Evolutionary conservation across 2,797 vertebrate genomes (phyloP).

Genomic region (Hirundo rustica): DNA sequence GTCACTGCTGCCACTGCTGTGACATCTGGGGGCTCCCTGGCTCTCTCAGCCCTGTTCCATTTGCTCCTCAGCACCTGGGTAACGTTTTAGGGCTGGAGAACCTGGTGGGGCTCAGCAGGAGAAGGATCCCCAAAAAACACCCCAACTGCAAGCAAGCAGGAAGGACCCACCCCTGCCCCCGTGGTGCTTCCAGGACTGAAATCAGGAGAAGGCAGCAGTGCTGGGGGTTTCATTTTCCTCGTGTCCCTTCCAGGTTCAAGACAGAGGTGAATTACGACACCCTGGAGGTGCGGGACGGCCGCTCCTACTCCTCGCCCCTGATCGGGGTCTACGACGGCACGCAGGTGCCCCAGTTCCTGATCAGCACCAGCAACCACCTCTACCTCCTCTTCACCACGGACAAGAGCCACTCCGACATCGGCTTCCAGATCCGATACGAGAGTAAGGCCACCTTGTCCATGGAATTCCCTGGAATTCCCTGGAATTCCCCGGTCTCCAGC

Average conservation of each 20-base stretch:
- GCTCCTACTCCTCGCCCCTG: constrained; percentile 89
- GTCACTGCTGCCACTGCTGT: not conserved
- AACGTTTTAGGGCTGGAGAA: not conserved
- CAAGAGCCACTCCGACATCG: constrained; percentile 97
- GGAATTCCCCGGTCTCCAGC: not conserved
- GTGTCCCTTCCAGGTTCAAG: constrained; percentile 83
- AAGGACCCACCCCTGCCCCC: not conserved
- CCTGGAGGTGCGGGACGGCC: constrained; percentile 93
- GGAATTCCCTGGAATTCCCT: not conserved
- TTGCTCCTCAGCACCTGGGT: accelerated
- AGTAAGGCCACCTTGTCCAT: constrained; percentile 77
- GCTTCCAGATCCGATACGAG: constrained; percentile 97
- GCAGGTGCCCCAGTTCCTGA: constrained; percentile 98
- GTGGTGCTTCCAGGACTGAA: not conserved
- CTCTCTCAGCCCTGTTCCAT: not conserved
- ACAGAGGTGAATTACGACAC: constrained; percentile 98
- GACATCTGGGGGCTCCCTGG: accelerated
- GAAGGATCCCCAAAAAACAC: not conserved
- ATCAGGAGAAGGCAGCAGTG: not conserved
- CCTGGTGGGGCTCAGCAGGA: not conserved
- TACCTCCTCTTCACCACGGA: constrained; percentile 96
- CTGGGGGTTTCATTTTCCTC: not conserved
- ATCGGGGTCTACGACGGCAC: constrained; percentile 97
- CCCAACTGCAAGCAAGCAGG: not conserved
- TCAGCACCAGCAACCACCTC: constrained; percentile 97